Evolutionary conservation across 1,140 invertebrate genomes (phyloP).

Genomic region (Drepana arcuata): DNA sequence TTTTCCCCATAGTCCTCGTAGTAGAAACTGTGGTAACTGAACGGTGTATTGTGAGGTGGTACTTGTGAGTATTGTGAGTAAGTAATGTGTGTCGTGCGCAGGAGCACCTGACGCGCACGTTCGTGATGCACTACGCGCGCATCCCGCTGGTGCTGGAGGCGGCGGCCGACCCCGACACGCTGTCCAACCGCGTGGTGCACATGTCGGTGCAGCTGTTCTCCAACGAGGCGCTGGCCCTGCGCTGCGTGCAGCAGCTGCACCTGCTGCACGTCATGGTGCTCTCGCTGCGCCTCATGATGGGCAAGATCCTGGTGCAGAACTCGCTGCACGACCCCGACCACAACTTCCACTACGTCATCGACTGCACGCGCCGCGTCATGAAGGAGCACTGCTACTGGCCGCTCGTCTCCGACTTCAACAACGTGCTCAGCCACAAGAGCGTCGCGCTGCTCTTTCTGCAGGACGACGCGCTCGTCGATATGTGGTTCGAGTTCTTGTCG

Average conservation of each 20-base stretch:
- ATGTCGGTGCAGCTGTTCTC: conserved; percentile 97
- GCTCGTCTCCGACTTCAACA: conserved; percentile 96
- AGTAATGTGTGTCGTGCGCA: too few relatives aligned
- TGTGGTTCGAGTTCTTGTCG: conserved; percentile 95
- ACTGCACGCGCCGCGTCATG: conserved; percentile 92
- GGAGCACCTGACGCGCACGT: conserved; percentile 93
- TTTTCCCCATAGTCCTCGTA: too few relatives aligned
- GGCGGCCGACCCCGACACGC: conserved; percentile 88
- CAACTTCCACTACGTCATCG: conserved; percentile 93
- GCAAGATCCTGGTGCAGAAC: conserved; percentile 89
- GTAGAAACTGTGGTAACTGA: too few relatives aligned
- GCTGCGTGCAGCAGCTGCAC: conserved; percentile 92
- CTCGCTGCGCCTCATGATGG: conserved; percentile 95
- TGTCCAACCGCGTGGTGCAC: conserved; percentile 96
- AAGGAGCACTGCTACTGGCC: conserved; percentile 99
- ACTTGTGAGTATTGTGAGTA: too few relatives aligned
- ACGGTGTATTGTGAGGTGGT: too few relatives aligned
- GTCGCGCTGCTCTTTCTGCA: conserved; percentile 92
- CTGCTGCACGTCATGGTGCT: conserved; percentile 95
- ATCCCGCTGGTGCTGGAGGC: conserved; percentile 93
- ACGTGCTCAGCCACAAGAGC: conserved; percentile 93
- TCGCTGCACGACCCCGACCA: conserved; percentile 85
- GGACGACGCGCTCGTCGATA: conserved; percentile 87
- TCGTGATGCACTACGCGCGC: conserved; percentile 95
- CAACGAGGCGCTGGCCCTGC: conserved; percentile 90